A percentile compares a stretch with the other conserved stretches of the same genome.
Conservation (phyloP, 2,888 invertebrate species). For the Pristionchus japonicus region DNA sequence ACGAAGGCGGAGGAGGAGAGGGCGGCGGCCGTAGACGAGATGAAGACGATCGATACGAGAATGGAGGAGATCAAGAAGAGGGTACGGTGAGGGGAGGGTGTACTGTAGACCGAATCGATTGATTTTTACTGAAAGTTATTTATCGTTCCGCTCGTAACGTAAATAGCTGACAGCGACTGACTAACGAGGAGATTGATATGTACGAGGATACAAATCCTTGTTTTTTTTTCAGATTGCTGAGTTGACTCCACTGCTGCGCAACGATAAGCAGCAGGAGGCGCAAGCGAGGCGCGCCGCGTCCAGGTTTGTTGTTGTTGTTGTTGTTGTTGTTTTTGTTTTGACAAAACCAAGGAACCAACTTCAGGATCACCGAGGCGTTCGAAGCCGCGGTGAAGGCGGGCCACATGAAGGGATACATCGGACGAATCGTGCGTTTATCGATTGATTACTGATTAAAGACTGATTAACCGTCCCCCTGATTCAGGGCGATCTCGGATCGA, state of each 20-base stretch:
- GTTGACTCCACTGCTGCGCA: not conserved
- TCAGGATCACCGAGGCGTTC: conserved; percentile 81
- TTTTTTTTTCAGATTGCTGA: not conserved
- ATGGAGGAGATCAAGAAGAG: not conserved
- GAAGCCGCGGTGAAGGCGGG: conserved; percentile 88
- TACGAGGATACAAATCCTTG: not conserved
- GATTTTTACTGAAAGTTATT: not conserved
- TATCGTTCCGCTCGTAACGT: no score
- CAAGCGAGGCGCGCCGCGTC: not conserved
- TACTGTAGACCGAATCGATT: not conserved
- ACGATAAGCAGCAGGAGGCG: conserved; percentile 77
- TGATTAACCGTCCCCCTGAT: no score
- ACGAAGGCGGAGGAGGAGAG: not conserved
- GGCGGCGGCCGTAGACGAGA: not conserved
- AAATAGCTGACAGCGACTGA: no score
- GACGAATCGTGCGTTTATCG: conserved; percentile 82
- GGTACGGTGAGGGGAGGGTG: not conserved
- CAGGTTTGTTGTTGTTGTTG: not conserved
- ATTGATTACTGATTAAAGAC: no score
- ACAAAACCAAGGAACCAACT: not conserved
- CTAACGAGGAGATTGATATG: no score
- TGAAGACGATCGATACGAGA: not conserved
- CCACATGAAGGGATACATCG: conserved; percentile 87
- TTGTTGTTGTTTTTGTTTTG: not conserved
- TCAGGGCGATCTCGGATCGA: conserved; percentile 94